phyloP scores from a whole-genome alignment of 1,140 invertebrate species.

The Plectrocnemia conspersa region DNA sequence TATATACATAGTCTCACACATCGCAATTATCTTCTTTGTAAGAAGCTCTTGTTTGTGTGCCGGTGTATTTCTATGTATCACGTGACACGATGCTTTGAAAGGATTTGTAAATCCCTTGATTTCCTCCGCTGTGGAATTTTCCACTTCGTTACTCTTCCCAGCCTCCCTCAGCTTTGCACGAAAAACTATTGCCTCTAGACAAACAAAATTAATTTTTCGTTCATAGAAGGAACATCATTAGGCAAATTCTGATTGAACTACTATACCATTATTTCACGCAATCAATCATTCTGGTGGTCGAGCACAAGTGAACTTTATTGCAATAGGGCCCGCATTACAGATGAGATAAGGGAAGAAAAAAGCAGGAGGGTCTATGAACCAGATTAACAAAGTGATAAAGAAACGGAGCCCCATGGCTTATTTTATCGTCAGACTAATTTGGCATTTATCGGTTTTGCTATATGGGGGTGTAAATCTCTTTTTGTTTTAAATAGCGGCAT shows the following conservation, averaged over 20 bases:
- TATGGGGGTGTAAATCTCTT: no score
- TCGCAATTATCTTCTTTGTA: slow-evolving; percentile 32
- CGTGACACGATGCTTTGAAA: slow-evolving; percentile 17
- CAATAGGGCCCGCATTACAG: background rate
- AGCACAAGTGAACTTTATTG: background rate
- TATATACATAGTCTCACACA: no score
- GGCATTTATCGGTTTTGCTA: slow-evolving; percentile 2
- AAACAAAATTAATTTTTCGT: no score
- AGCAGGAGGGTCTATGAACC: background rate
- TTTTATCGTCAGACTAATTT: slow-evolving; percentile 3
- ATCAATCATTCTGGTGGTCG: no score
- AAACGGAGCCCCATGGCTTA: background rate
- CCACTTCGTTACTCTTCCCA: slow-evolving; percentile 23
- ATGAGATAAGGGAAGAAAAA: background rate
- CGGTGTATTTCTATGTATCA: slow-evolving; percentile 6
- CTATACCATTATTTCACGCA: no score
- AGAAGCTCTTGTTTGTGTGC: slow-evolving; percentile 7
- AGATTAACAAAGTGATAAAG: slow-evolving; percentile 10
- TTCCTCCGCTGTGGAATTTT: slow-evolving; percentile 25
- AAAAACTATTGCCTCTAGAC: slow-evolving; percentile 5
- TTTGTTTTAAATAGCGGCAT: no score
- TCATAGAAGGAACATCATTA: no score
- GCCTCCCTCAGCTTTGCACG: background rate
- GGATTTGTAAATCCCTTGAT: slow-evolving; percentile 28
- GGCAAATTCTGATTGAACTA: no score